Percentiles rank a stretch among this genome's conserved stretches.
These are phyloP conservation scores for Epiblema foenella DNA, from an alignment of 2,888 invertebrate genomes.

Conservation along the genomic window DNA sequence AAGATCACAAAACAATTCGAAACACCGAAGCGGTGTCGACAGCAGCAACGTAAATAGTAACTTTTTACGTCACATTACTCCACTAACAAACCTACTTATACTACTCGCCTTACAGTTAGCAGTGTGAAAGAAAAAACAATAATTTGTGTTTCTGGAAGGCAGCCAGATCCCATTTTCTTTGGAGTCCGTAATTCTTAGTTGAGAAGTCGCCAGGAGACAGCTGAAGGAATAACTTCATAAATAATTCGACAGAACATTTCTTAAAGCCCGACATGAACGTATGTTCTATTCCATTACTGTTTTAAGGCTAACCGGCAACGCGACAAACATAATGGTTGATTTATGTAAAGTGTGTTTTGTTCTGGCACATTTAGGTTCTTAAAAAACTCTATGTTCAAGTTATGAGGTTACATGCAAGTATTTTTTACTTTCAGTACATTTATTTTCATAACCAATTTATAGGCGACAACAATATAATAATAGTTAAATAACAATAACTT, in stretches of 20 bases:
- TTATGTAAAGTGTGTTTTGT: neutral
- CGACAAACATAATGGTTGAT: neutral
- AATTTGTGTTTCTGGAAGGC: slow-evolving; percentile 57
- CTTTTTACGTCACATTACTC: slow-evolving; percentile 44
- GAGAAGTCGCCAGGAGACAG: slow-evolving; percentile 51
- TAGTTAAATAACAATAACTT: too few relatives aligned
- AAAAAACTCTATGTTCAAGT: neutral
- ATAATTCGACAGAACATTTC: slow-evolving; percentile 58
- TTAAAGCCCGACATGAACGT: slow-evolving; percentile 46
- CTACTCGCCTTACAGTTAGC: slow-evolving; percentile 41
- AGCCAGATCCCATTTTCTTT: slow-evolving; percentile 59
- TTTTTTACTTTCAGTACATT: too few relatives aligned
- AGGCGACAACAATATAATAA: too few relatives aligned
- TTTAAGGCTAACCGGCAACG: slow-evolving; percentile 4
- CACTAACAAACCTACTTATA: slow-evolving; percentile 45
- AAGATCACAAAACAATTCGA: slow-evolving; percentile 18
- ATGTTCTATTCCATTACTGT: slow-evolving; percentile 18
- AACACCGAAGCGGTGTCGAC: slow-evolving; percentile 30
- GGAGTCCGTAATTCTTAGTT: slow-evolving; percentile 52
- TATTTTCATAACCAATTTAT: too few relatives aligned
- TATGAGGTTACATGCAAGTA: too few relatives aligned
- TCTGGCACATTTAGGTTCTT: neutral
- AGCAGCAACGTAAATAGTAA: slow-evolving; percentile 37
- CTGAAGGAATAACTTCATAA: slow-evolving; percentile 61
- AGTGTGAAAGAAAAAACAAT: slow-evolving; percentile 53